Base-by-base conservation (phyloP, 2,888 invertebrate genomes). In the Abscondita cerata region DNA sequence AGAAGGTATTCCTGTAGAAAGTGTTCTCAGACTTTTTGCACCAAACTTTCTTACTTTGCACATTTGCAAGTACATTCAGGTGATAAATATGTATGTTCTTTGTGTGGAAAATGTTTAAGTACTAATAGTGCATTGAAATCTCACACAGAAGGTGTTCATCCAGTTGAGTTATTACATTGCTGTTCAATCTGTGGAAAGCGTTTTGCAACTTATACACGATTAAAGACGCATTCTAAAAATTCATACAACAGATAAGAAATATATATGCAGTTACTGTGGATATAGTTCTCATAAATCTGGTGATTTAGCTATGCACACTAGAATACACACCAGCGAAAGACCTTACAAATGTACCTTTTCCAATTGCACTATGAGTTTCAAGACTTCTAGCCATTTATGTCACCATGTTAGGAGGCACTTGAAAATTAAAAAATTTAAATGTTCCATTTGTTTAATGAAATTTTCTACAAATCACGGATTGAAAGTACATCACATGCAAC, bases 51-150 rank as follows among this genome's bases (percentile, higher is more conserved):
- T 15, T 67, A 62, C 44, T 66, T 66, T 55, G 57, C 64, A 11
- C 69, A 70, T 52, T 50, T 65, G 50, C 67, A 67, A 53, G 57
- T 63, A 47, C 70, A 71, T 53, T 50, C 60, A 5, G 65, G 64
- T 36, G 64, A 64, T 41, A 64, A 65, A 48, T 67, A 68, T 55
- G 57, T 65, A 15, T 75, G 75, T 53, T 60, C 66, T 38, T 53
- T 70, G n/a, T 75, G 75, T 61, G 71, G 71, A 12, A 72, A 73
- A 59, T 62, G 63, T 56, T 68, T 72, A 52, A 69, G 67, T 20
- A 68, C 65, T 15, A 67, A 68, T 34, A 67, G 68, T 53, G 68
- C 69, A n/a, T 55, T 75, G 34, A 70, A 70, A 53, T 68, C 66
- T 8, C 73, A 73, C 51, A 61, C 72, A 5, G 58, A 62, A 41